Evolutionary conservation across 2,113 vertebrate genomes (phyloP).

Genomic region (Illadopsis cleaveri): DNA sequence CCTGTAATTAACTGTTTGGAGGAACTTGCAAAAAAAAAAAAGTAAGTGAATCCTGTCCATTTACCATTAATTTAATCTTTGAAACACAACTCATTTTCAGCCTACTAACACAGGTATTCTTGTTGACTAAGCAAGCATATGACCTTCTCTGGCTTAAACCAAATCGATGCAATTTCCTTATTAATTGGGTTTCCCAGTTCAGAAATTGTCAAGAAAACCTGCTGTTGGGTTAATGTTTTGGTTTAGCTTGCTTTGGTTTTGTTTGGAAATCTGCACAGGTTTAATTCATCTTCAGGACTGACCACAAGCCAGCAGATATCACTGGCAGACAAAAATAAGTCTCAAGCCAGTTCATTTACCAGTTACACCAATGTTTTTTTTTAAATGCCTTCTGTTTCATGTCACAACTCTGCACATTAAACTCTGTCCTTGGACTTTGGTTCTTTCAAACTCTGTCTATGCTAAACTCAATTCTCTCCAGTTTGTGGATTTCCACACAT

Average conservation of each 20-base stretch:
- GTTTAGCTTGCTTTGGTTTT: not conserved
- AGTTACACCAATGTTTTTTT: not conserved
- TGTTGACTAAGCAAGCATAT: not conserved
- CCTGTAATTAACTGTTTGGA: not conserved
- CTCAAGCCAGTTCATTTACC: not conserved
- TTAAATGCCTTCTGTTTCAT: not conserved
- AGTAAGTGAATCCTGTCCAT: not conserved
- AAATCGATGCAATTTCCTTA: not conserved
- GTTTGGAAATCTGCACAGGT: not conserved
- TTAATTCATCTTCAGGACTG: not conserved
- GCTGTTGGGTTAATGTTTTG: not conserved
- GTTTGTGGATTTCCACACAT: not conserved
- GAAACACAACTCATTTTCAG: not conserved
- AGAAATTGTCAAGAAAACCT: not conserved
- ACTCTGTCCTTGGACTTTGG: fast-evolving
- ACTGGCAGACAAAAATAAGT: not conserved
- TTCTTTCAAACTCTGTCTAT: not conserved
- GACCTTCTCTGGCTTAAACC: not conserved
- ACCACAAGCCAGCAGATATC: not conserved
- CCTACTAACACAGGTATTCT: not conserved
- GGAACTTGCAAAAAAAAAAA: not conserved
- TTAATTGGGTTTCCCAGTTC: not conserved
- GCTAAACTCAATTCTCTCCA: not conserved
- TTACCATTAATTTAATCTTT: not conserved
- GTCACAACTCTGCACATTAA: not conserved